Conservation (phyloP, 2,113 vertebrate genomes). For the Danio rerio region DNA sequence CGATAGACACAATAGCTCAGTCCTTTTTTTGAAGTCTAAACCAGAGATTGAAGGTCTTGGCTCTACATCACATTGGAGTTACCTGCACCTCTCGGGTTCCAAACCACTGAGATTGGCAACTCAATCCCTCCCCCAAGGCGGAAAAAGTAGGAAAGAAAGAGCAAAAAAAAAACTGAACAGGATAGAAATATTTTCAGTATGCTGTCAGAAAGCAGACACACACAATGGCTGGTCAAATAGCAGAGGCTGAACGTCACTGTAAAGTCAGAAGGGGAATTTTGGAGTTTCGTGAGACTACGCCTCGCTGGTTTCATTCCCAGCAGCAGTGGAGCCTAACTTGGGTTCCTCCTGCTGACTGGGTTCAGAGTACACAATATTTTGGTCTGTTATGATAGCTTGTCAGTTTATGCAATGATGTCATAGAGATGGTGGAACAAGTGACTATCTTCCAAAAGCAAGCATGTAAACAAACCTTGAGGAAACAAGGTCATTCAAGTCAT, state of each 20-base stretch:
- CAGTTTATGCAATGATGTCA: too few species aligned
- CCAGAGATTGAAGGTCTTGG: conserved; percentile 10
- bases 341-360: neutral
- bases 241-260: conserved; percentile 37
- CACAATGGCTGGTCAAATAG: conserved; percentile 37
- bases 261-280: conserved; percentile 43
- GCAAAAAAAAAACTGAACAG: conserved; percentile 12
- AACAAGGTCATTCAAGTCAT: too few species aligned
- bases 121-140: conserved; percentile 30
- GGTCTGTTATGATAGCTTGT: too few species aligned
- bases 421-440: too few species aligned
- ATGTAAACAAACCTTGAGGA: too few species aligned
- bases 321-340: conserved; percentile 12
- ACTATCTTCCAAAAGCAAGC: too few species aligned
- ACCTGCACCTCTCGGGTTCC: conserved; percentile 42
- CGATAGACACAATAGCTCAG: conserved; percentile 40
- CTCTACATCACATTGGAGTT: conserved; percentile 21
- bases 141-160: neutral
- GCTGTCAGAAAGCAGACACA: conserved; percentile 22
- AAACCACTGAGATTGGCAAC: conserved; percentile 22
- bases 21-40: conserved; percentile 53
- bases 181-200: conserved; percentile 40
- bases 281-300: conserved; percentile 14
- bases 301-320: conserved; percentile 38
- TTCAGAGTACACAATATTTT: too few species aligned